Percentiles rank a stretch among this genome's conserved stretches.
Evolutionary conservation across 2,888 invertebrate species (phyloP).

Genomic region (Chorisops tibialis): DNA sequence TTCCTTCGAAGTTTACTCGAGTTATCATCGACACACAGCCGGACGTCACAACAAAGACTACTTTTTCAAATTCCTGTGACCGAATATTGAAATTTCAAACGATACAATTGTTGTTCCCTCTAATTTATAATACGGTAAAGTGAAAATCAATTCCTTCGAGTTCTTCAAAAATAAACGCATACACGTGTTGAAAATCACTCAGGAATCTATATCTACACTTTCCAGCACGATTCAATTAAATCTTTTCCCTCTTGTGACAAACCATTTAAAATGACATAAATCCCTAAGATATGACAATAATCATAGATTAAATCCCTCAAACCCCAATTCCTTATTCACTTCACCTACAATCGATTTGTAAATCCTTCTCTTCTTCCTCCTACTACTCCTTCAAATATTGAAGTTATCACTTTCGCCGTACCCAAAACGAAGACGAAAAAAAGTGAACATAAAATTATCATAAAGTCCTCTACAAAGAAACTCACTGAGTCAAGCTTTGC

Average conservation of each 20-base stretch:
- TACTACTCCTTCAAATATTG: not conserved
- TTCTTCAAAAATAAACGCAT: too few species aligned
- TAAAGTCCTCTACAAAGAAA: constrained; percentile 15
- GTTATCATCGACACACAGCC: too few species aligned
- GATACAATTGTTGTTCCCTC: too few species aligned
- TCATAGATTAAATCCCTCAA: constrained; percentile 23
- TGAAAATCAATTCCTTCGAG: too few species aligned
- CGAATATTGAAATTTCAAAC: too few species aligned
- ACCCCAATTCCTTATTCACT: constrained; percentile 18
- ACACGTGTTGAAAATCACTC: too few species aligned
- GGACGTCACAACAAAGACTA: too few species aligned
- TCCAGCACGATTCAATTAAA: constrained; percentile 1
- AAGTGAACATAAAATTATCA: constrained; percentile 25
- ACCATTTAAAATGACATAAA: not conserved
- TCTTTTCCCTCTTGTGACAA: not conserved
- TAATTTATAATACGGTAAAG: too few species aligned
- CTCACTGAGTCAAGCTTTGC: constrained; percentile 21
- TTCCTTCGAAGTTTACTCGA: too few species aligned
- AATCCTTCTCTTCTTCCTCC: not conserved
- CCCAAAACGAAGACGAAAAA: not conserved
- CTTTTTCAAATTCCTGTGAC: too few species aligned
- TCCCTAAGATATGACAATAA: not conserved
- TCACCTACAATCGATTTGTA: constrained; percentile 2
- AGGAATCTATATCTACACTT: too few species aligned
- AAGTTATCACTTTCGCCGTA: not conserved